Evolutionary conservation across 2,888 invertebrate species (phyloP), one percentile per base, ranked within the genome.

Genomic region (Stenchaetothrips biformis): DNA sequence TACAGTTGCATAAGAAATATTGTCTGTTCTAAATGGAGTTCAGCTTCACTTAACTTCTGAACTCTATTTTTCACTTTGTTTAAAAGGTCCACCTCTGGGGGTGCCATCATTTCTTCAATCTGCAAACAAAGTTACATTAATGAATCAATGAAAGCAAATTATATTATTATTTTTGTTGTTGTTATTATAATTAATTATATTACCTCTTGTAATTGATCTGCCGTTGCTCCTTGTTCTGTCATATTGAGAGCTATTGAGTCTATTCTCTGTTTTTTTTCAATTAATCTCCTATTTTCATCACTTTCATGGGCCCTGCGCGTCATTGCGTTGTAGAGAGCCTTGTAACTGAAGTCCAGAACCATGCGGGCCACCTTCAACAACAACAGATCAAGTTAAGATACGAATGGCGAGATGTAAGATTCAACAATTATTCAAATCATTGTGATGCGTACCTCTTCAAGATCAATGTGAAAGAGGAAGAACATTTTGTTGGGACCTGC

Each of bases 31-130:
- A 96, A 88, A 83, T 94, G 93, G 16, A 95, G 87, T 86, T 96
- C 95, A 0, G 94, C 92, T 11, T 91, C 90, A 83, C 93, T 93
- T 53, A 97, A 88, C 83, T 93, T 94, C 83, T 93, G 93, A 78
- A 95, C 92, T 53, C 91, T 91, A 79, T 89, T 89, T 85, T 94
- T 93, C 0, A 96, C 92, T 84, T 91, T 92, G 79, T 91, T 90
- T 0, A 97, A 88, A 48, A 94, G 91, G 81, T 92, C 91, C 80
- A 91, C 89, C 86, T 97, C 97, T 0, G 95, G 94, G 0, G 95
- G 95, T 0, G 96, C 95, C 81, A 97, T 91, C 84, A 95, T 94
- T 86, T 95, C 95, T 85, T 94, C 92, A 82, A 95, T 92, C 93
- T 93, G 86, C 77, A 88, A 88, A 78, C 78, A 78, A 74, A 48